Conservation (phyloP, 2,113 vertebrate genomes). For the Pogonocichla stellata region DNA sequence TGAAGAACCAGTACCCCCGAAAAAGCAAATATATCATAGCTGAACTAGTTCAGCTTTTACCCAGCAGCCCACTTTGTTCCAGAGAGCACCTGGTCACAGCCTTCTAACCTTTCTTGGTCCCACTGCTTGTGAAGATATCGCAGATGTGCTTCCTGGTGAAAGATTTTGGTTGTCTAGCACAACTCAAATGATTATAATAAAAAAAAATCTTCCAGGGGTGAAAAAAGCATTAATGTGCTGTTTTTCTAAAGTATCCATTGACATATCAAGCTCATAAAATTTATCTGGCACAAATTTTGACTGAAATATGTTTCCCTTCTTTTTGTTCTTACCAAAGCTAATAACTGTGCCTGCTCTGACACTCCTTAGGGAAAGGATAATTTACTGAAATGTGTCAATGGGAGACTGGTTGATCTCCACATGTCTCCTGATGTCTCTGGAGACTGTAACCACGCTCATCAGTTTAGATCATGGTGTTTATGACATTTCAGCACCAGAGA, state of each 20-base stretch:
- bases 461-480: neutral
- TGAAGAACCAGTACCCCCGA: neutral
- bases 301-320: neutral
- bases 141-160: neutral
- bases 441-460: neutral
- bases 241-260: neutral
- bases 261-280: neutral
- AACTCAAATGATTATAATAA: neutral
- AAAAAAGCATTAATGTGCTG: neutral
- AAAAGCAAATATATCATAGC: neutral
- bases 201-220: neutral
- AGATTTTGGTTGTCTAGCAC: neutral
- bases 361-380: neutral
- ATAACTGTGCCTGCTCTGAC: neutral
- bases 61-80: neutral
- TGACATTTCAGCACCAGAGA: neutral
- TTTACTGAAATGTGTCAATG: neutral
- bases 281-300: neutral
- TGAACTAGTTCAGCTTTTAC: neutral
- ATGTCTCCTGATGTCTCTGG: neutral
- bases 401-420: neutral
- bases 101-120: neutral
- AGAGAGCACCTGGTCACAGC: neutral
- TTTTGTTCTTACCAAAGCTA: neutral
- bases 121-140: neutral